phyloP scores from a whole-genome alignment of 2,113 vertebrate genomes.

The Anser cygnoides region DNA sequence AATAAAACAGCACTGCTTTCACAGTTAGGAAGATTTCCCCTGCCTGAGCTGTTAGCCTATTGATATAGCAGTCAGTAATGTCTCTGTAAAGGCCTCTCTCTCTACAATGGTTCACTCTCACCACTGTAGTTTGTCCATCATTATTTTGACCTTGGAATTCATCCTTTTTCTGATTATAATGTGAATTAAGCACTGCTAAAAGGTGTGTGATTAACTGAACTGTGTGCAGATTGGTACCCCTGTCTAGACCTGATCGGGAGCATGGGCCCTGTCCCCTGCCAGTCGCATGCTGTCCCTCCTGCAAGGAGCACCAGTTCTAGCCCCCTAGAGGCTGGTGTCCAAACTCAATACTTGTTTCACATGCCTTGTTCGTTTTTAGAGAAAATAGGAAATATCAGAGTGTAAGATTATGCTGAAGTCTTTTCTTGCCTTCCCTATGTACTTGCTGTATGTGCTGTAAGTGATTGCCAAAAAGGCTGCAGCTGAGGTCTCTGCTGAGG shows the following conservation, averaged over 20 bases:
- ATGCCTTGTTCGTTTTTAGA: background rate
- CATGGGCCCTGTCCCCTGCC: accelerated
- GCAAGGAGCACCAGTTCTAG: background rate
- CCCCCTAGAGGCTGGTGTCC: background rate
- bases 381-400: background rate
- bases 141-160: background rate
- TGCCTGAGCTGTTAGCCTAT: background rate
- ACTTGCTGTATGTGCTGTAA: background rate
- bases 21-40: background rate
- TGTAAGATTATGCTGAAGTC: background rate
- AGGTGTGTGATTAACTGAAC: background rate
- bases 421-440: background rate
- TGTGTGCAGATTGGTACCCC: background rate
- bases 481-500: background rate
- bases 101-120: background rate
- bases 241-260: background rate
- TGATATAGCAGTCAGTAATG: background rate
- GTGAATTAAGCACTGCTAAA: background rate
- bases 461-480: background rate
- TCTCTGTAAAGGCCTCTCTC: background rate
- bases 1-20: background rate
- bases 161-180: background rate
- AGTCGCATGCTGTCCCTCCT: background rate
- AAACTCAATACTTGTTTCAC: background rate
- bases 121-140: background rate